These are phyloP conservation scores for Cynaeus angustus DNA, from an alignment of 2,888 invertebrate species.

Conservation along the genomic window DNA sequence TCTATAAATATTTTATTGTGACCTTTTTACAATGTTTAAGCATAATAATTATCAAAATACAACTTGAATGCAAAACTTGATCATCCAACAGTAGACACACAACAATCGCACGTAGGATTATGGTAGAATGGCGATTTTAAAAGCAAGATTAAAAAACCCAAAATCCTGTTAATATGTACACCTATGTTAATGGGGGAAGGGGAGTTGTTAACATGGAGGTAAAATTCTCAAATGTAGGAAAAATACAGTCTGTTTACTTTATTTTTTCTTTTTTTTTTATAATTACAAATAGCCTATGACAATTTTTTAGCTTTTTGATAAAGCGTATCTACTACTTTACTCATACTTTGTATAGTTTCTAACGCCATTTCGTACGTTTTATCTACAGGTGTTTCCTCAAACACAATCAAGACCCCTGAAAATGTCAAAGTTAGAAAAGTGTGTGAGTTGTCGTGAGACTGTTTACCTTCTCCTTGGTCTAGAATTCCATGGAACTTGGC, in stretches of 20 bases:
- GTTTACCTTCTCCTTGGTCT: slow-evolving; percentile 93
- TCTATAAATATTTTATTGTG: slow-evolving; percentile 48
- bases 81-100: slow-evolving; percentile 31
- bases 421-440: neutral
- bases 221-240: slow-evolving; percentile 59
- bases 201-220: slow-evolving; percentile 43
- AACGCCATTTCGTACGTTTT: slow-evolving; percentile 98
- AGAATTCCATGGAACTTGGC: slow-evolving; percentile 97
- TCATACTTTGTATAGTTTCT: slow-evolving; percentile 99
- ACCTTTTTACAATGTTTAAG: slow-evolving; percentile 51
- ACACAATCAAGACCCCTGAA: slow-evolving; percentile 92
- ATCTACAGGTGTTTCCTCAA: slow-evolving; percentile 95
- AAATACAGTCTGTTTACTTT: slow-evolving; percentile 65
- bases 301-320: slow-evolving; percentile 99
- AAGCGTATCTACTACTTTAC: slow-evolving; percentile 98
- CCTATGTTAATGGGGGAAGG: slow-evolving; percentile 37
- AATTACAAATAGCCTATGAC: slow-evolving; percentile 77
- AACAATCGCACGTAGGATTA: slow-evolving; percentile 17
- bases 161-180: slow-evolving; percentile 58
- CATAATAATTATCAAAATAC: slow-evolving; percentile 56
- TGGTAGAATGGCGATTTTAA: slow-evolving; percentile 19
- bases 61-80: slow-evolving; percentile 44
- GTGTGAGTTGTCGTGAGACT: neutral
- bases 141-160: slow-evolving; percentile 49
- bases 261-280: slow-evolving; percentile 48